Conservation (phyloP, 2,888 invertebrate genomes). For the Stenodema calcarata region DNA sequence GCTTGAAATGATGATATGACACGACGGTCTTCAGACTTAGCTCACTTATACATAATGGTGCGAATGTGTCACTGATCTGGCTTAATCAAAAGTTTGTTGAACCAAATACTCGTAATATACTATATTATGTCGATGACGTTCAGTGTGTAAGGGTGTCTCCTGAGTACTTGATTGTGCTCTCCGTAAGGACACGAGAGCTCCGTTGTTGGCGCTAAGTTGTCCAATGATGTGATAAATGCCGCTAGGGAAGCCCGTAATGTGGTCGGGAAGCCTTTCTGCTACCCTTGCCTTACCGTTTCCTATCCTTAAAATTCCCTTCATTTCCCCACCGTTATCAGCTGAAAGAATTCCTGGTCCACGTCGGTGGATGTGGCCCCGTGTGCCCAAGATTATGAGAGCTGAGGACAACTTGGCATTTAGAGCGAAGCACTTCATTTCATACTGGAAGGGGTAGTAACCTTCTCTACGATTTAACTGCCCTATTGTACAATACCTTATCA, state of each 20-base stretch:
- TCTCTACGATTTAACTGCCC: no score
- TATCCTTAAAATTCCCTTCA: background rate
- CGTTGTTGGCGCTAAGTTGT: background rate
- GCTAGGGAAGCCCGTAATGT: background rate
- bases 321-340: background rate
- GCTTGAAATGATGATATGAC: background rate
- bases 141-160: no score
- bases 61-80: slow-evolving; percentile 16
- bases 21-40: slow-evolving; percentile 30
- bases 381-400: slow-evolving; percentile 20
- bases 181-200: no score
- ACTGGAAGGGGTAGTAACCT: no score
- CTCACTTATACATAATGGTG: slow-evolving; percentile 27
- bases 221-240: background rate
- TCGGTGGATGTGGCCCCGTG: background rate
- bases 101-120: no score
- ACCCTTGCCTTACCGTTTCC: background rate
- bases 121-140: no score
- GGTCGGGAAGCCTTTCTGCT: background rate
- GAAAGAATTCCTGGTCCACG: background rate
- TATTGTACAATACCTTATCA: no score
- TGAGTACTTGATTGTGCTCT: no score
- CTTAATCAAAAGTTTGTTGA: no score
- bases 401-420: background rate
- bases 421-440: no score